phyloP scores from a whole-genome alignment of 2,113 vertebrate genomes.

The Myanophis thanlyinensis region DNA sequence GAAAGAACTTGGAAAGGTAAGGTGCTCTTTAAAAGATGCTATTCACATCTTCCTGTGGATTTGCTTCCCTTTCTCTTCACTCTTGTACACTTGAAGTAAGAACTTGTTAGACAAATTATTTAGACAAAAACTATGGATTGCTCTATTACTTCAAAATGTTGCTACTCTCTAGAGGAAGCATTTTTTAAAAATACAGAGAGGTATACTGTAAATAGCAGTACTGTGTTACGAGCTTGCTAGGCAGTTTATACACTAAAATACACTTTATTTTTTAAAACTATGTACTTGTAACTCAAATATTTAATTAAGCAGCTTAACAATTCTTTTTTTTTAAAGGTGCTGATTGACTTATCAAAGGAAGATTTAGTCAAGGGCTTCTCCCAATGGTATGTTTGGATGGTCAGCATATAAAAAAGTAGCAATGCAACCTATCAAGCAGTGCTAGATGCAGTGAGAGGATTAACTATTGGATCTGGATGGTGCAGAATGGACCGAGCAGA shows the following conservation, averaged over 20 bases:
- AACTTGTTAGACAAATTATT: neutral
- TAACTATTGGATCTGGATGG: neutral
- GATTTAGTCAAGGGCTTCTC: slow-evolving; percentile 83
- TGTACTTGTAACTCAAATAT: too few relatives aligned
- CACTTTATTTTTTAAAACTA: neutral
- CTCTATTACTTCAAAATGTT: neutral
- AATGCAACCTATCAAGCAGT: neutral
- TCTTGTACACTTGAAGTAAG: neutral
- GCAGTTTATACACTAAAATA: neutral
- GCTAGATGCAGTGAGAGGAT: neutral
- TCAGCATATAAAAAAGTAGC: neutral
- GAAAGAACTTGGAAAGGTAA: slow-evolving; percentile 91
- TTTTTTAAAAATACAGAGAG: neutral
- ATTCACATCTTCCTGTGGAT: neutral
- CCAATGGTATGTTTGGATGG: slow-evolving; percentile 77
- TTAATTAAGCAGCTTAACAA: neutral
- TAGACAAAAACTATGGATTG: neutral
- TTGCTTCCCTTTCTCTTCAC: neutral
- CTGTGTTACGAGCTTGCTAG: neutral
- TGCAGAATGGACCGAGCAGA: neutral
- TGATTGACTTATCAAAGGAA: slow-evolving; percentile 82
- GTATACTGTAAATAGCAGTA: neutral
- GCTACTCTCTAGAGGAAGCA: too few relatives aligned
- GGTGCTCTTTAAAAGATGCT: neutral
- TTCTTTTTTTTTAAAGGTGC: slow-evolving; percentile 73